Conservation (phyloP, 2,113 vertebrate species). For the Oriolus oriolus region DNA sequence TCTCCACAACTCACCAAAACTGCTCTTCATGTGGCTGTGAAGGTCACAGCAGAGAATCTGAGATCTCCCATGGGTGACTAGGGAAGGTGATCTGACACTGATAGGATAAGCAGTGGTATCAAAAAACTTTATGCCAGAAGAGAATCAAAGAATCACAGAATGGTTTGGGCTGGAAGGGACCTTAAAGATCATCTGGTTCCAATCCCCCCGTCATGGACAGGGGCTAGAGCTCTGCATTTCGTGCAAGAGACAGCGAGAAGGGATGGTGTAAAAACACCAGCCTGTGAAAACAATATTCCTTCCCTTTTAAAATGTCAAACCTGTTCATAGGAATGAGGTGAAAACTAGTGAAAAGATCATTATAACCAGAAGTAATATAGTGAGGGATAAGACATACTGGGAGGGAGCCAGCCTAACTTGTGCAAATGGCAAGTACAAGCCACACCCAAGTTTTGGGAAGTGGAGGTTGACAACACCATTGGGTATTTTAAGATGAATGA, state of each 20-base stretch:
- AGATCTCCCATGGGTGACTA: fast-evolving
- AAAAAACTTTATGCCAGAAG: neutral
- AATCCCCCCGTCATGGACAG: neutral
- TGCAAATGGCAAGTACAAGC: neutral
- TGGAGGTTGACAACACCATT: fast-evolving
- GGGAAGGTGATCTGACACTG: neutral
- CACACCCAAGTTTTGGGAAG: neutral
- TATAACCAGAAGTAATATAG: neutral
- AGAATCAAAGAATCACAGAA: neutral
- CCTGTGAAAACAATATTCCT: neutral
- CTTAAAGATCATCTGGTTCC: neutral
- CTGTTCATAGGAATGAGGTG: neutral
- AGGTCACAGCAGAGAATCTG: neutral
- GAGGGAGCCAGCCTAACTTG: neutral
- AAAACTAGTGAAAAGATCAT: neutral
- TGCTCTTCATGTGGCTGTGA: neutral
- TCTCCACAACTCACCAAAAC: neutral
- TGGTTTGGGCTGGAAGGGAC: neutral
- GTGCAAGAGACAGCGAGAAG: neutral
- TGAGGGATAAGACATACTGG: neutral
- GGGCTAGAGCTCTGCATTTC: neutral
- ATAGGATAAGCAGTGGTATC: neutral
- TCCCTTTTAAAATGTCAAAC: neutral
- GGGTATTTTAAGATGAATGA: neutral
- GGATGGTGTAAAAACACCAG: neutral